phyloP scores from a whole-genome alignment of 2,888 invertebrate genomes.

The Nesidiocoris tenuis region DNA sequence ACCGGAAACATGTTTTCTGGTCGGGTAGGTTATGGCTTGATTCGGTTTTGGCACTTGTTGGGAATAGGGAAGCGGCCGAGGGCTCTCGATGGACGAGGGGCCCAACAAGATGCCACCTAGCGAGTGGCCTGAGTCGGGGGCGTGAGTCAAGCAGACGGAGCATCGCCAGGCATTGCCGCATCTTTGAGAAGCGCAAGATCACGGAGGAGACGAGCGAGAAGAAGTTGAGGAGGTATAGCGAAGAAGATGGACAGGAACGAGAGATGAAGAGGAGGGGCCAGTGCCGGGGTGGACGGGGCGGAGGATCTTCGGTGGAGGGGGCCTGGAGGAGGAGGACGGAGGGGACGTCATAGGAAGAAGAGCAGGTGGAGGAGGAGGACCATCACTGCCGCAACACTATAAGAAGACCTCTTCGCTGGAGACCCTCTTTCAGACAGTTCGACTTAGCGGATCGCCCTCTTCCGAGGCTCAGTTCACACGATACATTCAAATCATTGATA shows the following conservation, averaged over 20 bases:
- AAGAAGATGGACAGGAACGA: neutral
- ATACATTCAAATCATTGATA: too few relatives aligned
- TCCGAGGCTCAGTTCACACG: neutral
- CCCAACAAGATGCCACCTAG: neutral
- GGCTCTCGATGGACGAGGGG: too few relatives aligned
- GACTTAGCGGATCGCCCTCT: slow-evolving; percentile 30
- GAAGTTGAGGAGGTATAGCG: neutral
- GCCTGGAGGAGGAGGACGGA: neutral
- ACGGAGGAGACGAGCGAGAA: neutral
- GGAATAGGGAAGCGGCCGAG: too few relatives aligned
- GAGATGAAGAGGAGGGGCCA: neutral
- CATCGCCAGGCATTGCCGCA: neutral
- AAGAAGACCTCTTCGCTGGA: slow-evolving; percentile 36
- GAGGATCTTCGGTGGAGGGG: neutral
- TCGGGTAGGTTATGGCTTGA: too few relatives aligned
- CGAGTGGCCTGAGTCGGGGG: too few relatives aligned
- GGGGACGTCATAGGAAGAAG: slow-evolving; percentile 4
- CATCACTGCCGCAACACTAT: slow-evolving; percentile 24
- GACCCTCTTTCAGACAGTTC: slow-evolving; percentile 38
- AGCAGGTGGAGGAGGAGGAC: neutral
- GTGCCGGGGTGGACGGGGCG: neutral
- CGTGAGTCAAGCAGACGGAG: too few relatives aligned
- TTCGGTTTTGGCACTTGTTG: too few relatives aligned
- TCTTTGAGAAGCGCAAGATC: neutral
- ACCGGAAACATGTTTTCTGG: too few relatives aligned